Evolutionary conservation across 2,113 vertebrate genomes (phyloP).

Genomic region (Pollimyrus isidori): DNA sequence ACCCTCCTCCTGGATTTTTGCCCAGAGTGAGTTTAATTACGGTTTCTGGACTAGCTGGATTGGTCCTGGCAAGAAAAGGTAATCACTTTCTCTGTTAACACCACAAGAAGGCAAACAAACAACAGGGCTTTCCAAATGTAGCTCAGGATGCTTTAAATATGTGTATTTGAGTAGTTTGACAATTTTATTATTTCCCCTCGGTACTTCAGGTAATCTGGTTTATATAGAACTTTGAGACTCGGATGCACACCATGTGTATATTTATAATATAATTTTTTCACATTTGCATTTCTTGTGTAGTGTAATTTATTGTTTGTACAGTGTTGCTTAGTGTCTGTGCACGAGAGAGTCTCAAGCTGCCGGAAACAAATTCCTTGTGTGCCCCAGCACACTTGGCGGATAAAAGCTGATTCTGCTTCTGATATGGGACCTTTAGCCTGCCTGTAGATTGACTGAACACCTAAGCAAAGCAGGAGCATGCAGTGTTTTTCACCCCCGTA

Average conservation of each 20-base stretch:
- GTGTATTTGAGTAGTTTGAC: neutral
- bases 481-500: neutral
- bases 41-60: conserved; percentile 71
- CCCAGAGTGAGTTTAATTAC: conserved; percentile 70
- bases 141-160: neutral
- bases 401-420: too few species aligned
- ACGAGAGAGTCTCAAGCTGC: too few species aligned
- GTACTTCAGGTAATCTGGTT: neutral
- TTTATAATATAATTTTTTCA: too few species aligned
- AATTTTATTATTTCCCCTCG: neutral
- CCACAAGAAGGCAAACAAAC: neutral
- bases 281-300: too few species aligned
- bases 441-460: neutral
- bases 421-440: neutral
- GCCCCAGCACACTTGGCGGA: too few species aligned
- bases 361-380: too few species aligned
- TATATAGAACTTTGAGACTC: neutral
- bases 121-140: neutral
- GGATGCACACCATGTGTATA: neutral
- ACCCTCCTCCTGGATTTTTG: conserved; percentile 76
- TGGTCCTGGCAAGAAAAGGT: conserved; percentile 76
- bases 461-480: neutral
- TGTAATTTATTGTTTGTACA: too few species aligned
- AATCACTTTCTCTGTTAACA: conserved; percentile 16
- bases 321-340: too few species aligned